phyloP scores from a whole-genome alignment of 2,888 invertebrate species.

The Quadroppia sp. region DNA sequence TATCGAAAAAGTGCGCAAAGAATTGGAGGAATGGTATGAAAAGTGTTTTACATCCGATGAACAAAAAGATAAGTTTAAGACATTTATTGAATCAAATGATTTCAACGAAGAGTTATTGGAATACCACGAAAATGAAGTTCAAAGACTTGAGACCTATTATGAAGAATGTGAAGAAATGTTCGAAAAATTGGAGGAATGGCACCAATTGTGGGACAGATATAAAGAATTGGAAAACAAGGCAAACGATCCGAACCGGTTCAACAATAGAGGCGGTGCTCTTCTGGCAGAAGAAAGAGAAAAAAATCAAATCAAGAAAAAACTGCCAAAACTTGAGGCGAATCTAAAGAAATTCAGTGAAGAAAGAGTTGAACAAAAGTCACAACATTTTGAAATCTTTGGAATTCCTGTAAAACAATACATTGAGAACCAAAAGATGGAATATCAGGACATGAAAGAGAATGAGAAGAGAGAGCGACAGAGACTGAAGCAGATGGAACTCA shows the following conservation, averaged over 20 bases:
- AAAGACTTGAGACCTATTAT: constrained; percentile 58
- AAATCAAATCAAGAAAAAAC: constrained; percentile 66
- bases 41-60: constrained; percentile 60
- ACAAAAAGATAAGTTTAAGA: constrained; percentile 52
- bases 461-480: constrained; percentile 50
- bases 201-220: constrained; percentile 70
- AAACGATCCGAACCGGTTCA: constrained; percentile 73
- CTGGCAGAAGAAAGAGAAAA: constrained; percentile 79
- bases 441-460: constrained; percentile 58
- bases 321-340: constrained; percentile 69
- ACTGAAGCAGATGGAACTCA: constrained; percentile 24
- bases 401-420: constrained; percentile 62
- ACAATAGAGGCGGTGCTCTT: constrained; percentile 80
- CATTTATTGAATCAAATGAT: constrained; percentile 62
- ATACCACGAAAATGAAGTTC: constrained; percentile 71
- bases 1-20: constrained; percentile 65
- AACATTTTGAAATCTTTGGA: constrained; percentile 62
- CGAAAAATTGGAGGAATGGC: constrained; percentile 62
- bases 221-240: constrained; percentile 69
- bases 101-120: constrained; percentile 75
- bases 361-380: constrained; percentile 48
- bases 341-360: constrained; percentile 57
- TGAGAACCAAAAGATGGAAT: constrained; percentile 61
- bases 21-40: constrained; percentile 71
- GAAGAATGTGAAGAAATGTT: constrained; percentile 52